phyloP scores from a whole-genome alignment of 2,797 vertebrate species.

The Graptemys geographica region DNA sequence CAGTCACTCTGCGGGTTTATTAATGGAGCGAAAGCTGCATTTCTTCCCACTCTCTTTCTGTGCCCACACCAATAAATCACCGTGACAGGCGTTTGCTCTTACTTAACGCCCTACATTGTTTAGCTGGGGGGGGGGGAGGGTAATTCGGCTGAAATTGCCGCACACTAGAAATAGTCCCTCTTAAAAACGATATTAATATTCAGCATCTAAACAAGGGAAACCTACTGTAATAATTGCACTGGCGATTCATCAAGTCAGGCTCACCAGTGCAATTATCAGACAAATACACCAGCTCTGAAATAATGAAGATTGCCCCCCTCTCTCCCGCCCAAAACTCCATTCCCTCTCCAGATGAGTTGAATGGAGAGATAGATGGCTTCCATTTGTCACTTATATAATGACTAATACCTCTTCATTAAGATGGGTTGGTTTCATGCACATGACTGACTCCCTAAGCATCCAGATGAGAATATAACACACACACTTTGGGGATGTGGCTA shows the following conservation, averaged over 20 bases:
- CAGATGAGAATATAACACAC: background rate
- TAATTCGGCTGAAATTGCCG: constrained; percentile 2
- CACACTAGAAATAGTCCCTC: constrained; percentile 33
- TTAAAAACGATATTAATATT: constrained; percentile 58
- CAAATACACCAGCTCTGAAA: background rate
- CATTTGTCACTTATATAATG: constrained; percentile 45
- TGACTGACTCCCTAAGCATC: background rate
- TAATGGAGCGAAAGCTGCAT: background rate
- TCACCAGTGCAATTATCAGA: constrained; percentile 42
- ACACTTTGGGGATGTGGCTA: background rate
- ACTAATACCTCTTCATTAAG: constrained; percentile 7
- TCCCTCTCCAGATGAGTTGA: background rate
- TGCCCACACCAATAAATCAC: constrained; percentile 59
- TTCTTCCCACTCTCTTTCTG: background rate
- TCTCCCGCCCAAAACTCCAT: background rate
- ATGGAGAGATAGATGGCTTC: background rate
- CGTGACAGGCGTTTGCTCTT: constrained; percentile 27
- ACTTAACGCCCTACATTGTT: constrained; percentile 20
- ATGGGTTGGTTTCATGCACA: background rate
- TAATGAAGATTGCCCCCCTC: background rate
- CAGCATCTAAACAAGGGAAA: constrained; percentile 64
- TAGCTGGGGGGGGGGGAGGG: background rate
- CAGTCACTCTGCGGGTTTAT: background rate
- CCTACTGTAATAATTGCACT: constrained; percentile 2
- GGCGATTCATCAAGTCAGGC: constrained; percentile 48